phyloP scores from a whole-genome alignment of 1,140 invertebrate genomes.

The Trichogramma pretiosum region DNA sequence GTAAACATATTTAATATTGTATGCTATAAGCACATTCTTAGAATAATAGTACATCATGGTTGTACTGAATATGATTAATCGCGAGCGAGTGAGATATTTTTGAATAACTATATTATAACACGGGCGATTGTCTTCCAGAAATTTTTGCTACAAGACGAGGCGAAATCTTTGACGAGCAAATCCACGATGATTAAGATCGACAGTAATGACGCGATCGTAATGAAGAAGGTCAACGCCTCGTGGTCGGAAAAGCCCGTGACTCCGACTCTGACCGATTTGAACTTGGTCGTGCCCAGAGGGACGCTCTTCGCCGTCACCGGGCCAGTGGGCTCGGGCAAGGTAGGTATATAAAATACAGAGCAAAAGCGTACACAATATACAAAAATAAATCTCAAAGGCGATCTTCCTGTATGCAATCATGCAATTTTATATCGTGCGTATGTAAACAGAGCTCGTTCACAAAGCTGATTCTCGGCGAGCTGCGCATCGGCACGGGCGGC shows the following conservation, averaged over 20 bases:
- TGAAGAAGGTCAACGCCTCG: constrained; percentile 48
- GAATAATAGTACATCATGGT: too few species aligned
- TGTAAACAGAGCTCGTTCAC: constrained; percentile 60
- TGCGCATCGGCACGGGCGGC: constrained; percentile 52
- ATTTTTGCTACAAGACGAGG: constrained; percentile 22
- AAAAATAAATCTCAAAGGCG: too few species aligned
- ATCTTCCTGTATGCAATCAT: too few species aligned
- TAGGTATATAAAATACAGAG: constrained; percentile 24
- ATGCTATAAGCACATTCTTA: too few species aligned
- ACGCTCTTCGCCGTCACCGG: constrained; percentile 65
- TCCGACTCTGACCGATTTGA: constrained; percentile 52
- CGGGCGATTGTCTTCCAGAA: background rate
- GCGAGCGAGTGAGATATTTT: too few species aligned
- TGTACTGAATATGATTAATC: too few species aligned
- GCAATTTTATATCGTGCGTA: too few species aligned
- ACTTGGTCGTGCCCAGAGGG: constrained; percentile 49
- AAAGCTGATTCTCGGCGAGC: constrained; percentile 62
- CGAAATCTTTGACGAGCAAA: constrained; percentile 14
- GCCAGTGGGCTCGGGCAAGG: constrained; percentile 67
- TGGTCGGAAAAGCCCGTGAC: constrained; percentile 51
- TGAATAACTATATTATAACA: too few species aligned
- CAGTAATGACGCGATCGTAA: constrained; percentile 28
- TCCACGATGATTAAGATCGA: constrained; percentile 8
- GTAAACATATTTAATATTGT: too few species aligned
- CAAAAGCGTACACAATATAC: background rate